A percentile compares a stretch with the other conserved stretches of the same genome.
These are phyloP conservation scores for Mechanitis messenoides DNA, from an alignment of 2,888 invertebrate species.

Conservation along the genomic window DNA sequence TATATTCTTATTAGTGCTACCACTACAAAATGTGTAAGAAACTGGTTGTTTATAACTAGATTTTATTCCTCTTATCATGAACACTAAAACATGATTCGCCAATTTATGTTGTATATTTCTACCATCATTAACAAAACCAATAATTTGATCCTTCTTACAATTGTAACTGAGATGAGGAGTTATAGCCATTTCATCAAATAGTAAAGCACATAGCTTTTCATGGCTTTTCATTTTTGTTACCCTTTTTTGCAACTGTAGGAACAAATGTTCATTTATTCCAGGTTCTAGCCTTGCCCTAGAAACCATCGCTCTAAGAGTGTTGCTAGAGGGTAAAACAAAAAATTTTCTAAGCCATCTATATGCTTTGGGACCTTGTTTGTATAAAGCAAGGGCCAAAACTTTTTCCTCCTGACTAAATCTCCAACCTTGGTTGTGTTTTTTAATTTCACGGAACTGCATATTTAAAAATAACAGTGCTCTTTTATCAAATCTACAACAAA, in stretches of 20 bases:
- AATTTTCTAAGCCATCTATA: conserved; percentile 13
- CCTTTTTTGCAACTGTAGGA: conserved; percentile 1
- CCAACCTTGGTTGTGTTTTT: conserved; percentile 13
- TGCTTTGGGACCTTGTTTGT: conserved; percentile 18
- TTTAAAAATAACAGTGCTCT: conserved; percentile 10
- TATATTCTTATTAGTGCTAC: conserved; percentile 15
- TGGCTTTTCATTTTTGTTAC: conserved; percentile 8
- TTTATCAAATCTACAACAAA: not conserved
- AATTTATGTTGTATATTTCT: conserved; percentile 10
- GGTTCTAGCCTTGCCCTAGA: not conserved
- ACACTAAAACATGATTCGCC: conserved; percentile 26
- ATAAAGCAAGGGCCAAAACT: conserved; percentile 14
- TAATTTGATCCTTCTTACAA: conserved; percentile 13
- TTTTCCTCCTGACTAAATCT: conserved; percentile 19
- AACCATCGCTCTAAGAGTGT: too few species aligned
- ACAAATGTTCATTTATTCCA: conserved; percentile 8
- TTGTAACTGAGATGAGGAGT: conserved; percentile 16
- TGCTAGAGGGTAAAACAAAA: conserved; percentile 10
- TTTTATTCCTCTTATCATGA: conserved; percentile 25
- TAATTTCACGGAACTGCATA: conserved; percentile 18
- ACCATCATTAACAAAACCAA: conserved; percentile 14
- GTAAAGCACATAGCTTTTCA: conserved; percentile 12
- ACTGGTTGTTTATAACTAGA: conserved; percentile 29
- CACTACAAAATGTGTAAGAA: conserved; percentile 21
- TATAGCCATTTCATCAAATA: conserved; percentile 22